Evolutionary conservation across 2,888 invertebrate genomes (phyloP).

Genomic region (Brachypalpus laphriformis): DNA sequence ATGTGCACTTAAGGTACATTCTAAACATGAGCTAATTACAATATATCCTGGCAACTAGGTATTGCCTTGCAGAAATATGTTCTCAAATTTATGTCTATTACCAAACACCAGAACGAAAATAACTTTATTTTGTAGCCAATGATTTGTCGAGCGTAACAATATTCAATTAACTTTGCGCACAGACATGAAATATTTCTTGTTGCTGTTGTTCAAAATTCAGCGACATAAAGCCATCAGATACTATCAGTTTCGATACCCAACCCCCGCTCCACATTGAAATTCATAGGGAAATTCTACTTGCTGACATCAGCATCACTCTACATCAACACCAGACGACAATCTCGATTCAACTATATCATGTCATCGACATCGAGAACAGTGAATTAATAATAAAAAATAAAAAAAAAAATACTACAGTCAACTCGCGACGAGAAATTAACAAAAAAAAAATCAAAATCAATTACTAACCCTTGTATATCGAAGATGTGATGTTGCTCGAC

Average conservation of each 20-base stretch:
- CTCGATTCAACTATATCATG: background rate
- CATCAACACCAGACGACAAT: background rate
- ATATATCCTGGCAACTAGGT: no score
- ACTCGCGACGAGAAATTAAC: background rate
- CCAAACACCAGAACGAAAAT: conserved; percentile 33
- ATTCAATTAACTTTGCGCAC: conserved; percentile 40
- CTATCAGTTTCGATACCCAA: background rate
- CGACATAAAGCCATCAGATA: background rate
- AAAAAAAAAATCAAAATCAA: conserved; percentile 34
- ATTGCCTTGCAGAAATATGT: no score
- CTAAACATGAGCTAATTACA: no score
- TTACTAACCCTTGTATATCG: conserved; percentile 31
- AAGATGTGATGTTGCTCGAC: conserved; percentile 16
- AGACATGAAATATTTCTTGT: conserved; percentile 16
- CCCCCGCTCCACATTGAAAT: background rate
- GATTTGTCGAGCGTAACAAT: conserved; percentile 21
- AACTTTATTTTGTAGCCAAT: conserved; percentile 11
- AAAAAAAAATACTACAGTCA: background rate
- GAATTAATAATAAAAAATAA: conserved; percentile 5
- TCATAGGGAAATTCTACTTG: background rate
- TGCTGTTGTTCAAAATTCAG: background rate
- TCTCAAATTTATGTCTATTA: background rate
- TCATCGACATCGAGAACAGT: background rate
- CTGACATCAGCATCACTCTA: conserved; percentile 2
- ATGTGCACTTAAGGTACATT: no score